These are phyloP conservation scores for Rhincodon typus DNA, from an alignment of 2,797 vertebrate species.

Conservation along the genomic window DNA sequence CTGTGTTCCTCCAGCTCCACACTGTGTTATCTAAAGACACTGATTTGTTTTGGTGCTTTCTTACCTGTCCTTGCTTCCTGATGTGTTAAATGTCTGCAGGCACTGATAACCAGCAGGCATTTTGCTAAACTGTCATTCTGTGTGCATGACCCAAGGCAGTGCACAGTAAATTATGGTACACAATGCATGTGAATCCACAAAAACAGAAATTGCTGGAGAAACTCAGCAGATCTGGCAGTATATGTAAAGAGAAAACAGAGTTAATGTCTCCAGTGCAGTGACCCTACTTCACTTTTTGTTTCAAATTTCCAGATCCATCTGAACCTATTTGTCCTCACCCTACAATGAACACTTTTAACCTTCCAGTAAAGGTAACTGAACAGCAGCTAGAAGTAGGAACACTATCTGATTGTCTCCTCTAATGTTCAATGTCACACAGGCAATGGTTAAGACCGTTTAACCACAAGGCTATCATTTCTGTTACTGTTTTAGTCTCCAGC, in stretches of 20 bases:
- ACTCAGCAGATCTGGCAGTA: too few species aligned
- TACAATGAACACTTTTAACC: neutral
- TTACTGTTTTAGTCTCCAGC: neutral
- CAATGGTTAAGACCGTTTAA: neutral
- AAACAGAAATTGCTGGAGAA: too few species aligned
- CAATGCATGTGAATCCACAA: neutral
- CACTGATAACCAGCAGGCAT: neutral
- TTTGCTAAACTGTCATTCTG: neutral
- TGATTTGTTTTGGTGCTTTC: neutral
- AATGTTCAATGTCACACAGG: neutral
- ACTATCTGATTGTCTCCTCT: neutral
- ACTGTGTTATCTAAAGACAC: neutral
- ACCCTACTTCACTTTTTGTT: too few species aligned
- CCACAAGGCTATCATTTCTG: neutral
- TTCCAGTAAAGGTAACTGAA: neutral
- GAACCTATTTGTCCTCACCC: neutral
- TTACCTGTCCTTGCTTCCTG: neutral
- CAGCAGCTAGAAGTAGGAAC: neutral
- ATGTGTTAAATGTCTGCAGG: neutral
- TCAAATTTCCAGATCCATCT: too few species aligned
- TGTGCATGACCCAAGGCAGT: neutral
- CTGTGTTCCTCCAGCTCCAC: too few species aligned
- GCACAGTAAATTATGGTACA: neutral
- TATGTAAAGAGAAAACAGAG: too few species aligned
- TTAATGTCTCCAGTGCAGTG: too few species aligned